phyloP scores from a whole-genome alignment of 2,113 vertebrate species.

The Pluvialis apricaria region DNA sequence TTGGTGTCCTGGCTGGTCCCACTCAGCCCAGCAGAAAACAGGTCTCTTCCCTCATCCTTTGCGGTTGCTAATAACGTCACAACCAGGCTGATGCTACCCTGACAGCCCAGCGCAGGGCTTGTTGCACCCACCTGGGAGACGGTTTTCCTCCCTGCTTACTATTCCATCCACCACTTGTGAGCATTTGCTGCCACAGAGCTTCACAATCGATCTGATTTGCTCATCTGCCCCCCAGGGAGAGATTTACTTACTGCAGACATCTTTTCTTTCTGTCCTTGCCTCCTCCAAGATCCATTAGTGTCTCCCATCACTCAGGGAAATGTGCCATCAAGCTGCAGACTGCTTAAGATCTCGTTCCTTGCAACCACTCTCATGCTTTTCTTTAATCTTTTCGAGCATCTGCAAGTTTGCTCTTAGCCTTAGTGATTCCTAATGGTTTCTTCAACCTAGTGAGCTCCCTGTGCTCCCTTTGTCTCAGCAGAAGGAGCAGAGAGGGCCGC shows the following conservation, averaged over 20 bases:
- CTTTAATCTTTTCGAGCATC: background rate
- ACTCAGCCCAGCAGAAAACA: background rate
- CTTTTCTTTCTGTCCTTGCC: background rate
- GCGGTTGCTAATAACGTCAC: background rate
- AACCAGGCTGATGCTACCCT: background rate
- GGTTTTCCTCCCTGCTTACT: background rate
- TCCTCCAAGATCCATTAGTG: background rate
- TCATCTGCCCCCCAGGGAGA: background rate
- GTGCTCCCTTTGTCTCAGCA: background rate
- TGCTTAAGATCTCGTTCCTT: background rate
- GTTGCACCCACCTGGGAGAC: background rate
- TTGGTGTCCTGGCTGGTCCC: background rate
- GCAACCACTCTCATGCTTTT: background rate
- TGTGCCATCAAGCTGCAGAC: background rate
- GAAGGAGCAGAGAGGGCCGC: background rate
- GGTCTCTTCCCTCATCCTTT: background rate
- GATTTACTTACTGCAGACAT: background rate
- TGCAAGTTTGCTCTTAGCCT: background rate
- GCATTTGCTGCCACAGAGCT: background rate
- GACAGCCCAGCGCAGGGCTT: background rate
- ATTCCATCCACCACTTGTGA: background rate
- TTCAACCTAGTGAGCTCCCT: rapidly evolving
- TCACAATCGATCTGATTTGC: background rate
- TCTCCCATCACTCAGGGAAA: background rate
- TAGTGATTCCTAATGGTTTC: background rate